A percentile compares a stretch with the other conserved stretches of the same genome.
Conservation (phyloP, 2,113 vertebrate genomes). For the Glaucomys volans region DNA sequence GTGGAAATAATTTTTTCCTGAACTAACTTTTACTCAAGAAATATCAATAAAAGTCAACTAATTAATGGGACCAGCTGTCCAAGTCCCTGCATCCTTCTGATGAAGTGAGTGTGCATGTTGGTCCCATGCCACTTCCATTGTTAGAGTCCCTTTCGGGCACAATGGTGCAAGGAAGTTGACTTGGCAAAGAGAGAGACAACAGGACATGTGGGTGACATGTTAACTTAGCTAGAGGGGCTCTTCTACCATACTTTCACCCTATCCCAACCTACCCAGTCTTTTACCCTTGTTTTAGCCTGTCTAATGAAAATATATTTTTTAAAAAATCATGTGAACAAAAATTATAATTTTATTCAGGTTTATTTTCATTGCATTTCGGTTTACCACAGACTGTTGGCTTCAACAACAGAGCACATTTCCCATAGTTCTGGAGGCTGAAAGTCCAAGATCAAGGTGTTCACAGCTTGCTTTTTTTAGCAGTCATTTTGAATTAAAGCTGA, state of each 20-base stretch:
- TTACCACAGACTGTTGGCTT: background rate
- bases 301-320: background rate
- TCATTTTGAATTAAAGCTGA: background rate
- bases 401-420: background rate
- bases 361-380: background rate
- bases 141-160: background rate
- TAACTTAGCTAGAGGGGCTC: background rate
- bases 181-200: background rate
- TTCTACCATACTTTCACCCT: background rate
- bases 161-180: no score
- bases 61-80: background rate
- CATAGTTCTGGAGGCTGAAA: background rate
- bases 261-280: background rate
- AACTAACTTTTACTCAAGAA: background rate
- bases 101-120: background rate
- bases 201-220: background rate
- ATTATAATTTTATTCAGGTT: background rate
- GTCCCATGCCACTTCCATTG: fast-evolving
- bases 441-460: background rate
- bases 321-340: background rate
- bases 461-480: background rate
- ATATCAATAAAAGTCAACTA: background rate
- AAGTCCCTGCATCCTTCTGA: background rate
- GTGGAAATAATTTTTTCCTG: background rate
- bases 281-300: background rate